Evolutionary conservation across 2,113 vertebrate genomes (phyloP).

Genomic region (Percina caprodes): DNA sequence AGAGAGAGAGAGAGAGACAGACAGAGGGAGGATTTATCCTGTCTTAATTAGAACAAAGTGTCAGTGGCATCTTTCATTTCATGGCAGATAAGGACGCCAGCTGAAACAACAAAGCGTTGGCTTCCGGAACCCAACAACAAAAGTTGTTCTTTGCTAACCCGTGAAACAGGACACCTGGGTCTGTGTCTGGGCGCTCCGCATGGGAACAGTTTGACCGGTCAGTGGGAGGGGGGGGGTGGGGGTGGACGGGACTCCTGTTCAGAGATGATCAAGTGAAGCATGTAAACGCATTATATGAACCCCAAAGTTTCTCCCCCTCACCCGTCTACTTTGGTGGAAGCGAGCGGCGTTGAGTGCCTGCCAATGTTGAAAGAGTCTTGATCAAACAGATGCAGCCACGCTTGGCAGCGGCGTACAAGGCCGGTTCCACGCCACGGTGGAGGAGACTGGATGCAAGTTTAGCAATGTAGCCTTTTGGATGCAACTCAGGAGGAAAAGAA

Average conservation of each 20-base stretch:
- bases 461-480: slow-evolving; percentile 19
- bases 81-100: slow-evolving; percentile 60
- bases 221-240: not conserved
- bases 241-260: slow-evolving; percentile 28
- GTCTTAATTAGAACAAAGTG: slow-evolving; percentile 68
- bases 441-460: slow-evolving; percentile 23
- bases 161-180: slow-evolving; percentile 51
- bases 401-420: slow-evolving; percentile 43
- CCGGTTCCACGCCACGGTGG: slow-evolving; percentile 34
- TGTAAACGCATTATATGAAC: slow-evolving; percentile 63
- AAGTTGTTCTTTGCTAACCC: slow-evolving; percentile 33
- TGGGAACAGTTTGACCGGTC: slow-evolving; percentile 63
- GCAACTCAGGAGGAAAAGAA: slow-evolving; percentile 12
- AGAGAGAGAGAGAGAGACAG: not conserved
- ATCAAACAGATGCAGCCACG: slow-evolving; percentile 64
- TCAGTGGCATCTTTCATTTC: slow-evolving; percentile 45
- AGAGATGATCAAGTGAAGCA: slow-evolving; percentile 61
- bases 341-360: slow-evolving; percentile 37
- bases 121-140: slow-evolving; percentile 21
- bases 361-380: slow-evolving; percentile 48
- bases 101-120: slow-evolving; percentile 53
- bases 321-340: not conserved
- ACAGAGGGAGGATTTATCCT: slow-evolving; percentile 43
- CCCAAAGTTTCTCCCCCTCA: slow-evolving; percentile 28
- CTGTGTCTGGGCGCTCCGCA: slow-evolving; percentile 22